Percentiles rank a stretch among this genome's conserved stretches.
phyloP scores from a whole-genome alignment of 2,113 vertebrate species.

The Carassius gibelio region DNA sequence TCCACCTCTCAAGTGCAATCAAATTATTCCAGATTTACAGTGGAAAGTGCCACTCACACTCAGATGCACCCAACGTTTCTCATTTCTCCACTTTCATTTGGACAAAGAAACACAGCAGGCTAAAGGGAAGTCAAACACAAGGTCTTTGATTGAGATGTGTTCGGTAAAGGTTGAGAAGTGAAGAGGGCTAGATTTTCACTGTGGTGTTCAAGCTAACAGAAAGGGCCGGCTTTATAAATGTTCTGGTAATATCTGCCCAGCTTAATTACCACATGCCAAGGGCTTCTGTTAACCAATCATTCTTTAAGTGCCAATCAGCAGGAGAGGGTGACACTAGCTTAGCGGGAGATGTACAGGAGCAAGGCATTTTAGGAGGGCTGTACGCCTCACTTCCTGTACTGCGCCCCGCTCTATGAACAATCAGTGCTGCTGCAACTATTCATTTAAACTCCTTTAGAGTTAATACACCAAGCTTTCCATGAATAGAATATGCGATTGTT shows the following conservation, averaged over 20 bases:
- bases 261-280: constrained; percentile 54
- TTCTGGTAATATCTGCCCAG: constrained; percentile 55
- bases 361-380: not conserved
- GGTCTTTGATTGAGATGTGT: constrained; percentile 26
- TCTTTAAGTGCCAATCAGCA: constrained; percentile 43
- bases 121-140: constrained; percentile 21
- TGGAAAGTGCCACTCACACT: not conserved
- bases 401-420: not conserved
- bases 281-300: constrained; percentile 54
- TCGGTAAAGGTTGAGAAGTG: constrained; percentile 27
- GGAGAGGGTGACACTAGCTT: constrained; percentile 35
- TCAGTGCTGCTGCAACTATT: not conserved
- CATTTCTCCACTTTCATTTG: constrained; percentile 2
- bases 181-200: constrained; percentile 11
- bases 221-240: constrained; percentile 47
- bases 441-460: not conserved
- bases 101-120: constrained; percentile 6
- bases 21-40: not conserved
- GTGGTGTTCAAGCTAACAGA: constrained; percentile 21
- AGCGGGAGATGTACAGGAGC: not conserved
- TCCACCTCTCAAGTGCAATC: not conserved
- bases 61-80: not conserved
- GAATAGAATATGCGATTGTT: not conserved
- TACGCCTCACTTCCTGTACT: not conserved
- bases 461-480: constrained; percentile 11